Evolutionary conservation across 2,888 invertebrate species (phyloP).

Genomic region (Hyalella azteca): DNA sequence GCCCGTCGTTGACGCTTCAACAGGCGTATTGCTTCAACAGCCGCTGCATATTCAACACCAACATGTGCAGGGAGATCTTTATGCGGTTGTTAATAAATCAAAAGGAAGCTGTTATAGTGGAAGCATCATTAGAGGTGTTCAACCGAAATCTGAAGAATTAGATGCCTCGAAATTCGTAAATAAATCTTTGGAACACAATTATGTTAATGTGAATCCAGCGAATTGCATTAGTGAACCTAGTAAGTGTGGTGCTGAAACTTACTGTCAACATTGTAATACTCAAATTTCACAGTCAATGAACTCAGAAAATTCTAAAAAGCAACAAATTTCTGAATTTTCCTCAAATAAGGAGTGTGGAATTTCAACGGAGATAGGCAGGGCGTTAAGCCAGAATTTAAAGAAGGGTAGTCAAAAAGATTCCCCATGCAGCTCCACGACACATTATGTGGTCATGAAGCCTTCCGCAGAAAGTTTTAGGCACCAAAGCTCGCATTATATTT

Average conservation of each 20-base stretch:
- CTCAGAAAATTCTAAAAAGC: not conserved
- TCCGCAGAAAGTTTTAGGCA: not conserved
- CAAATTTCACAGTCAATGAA: not conserved
- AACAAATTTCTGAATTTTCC: not conserved
- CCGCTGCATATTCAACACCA: slow-evolving; percentile 28
- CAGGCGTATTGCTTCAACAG: slow-evolving; percentile 47
- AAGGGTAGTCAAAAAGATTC: not conserved
- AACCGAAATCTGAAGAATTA: not conserved
- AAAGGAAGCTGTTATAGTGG: not conserved
- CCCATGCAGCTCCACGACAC: not conserved
- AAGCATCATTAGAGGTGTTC: no score
- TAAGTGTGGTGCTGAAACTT: not conserved
- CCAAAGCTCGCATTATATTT: slow-evolving; percentile 38
- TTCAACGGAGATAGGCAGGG: not conserved
- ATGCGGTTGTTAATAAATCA: slow-evolving; percentile 28
- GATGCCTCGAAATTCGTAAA: not conserved
- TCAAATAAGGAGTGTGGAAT: not conserved
- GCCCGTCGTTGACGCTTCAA: slow-evolving; percentile 57
- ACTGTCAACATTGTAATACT: slow-evolving; percentile 1
- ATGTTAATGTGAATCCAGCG: not conserved
- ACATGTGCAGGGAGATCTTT: slow-evolving; percentile 33
- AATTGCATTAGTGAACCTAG: not conserved
- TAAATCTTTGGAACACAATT: slow-evolving; percentile 23
- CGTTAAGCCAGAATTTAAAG: not conserved
- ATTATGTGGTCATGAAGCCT: slow-evolving; percentile 27